Conservation (phyloP, 2,888 invertebrate genomes). For the Hypsopygia costalis region DNA sequence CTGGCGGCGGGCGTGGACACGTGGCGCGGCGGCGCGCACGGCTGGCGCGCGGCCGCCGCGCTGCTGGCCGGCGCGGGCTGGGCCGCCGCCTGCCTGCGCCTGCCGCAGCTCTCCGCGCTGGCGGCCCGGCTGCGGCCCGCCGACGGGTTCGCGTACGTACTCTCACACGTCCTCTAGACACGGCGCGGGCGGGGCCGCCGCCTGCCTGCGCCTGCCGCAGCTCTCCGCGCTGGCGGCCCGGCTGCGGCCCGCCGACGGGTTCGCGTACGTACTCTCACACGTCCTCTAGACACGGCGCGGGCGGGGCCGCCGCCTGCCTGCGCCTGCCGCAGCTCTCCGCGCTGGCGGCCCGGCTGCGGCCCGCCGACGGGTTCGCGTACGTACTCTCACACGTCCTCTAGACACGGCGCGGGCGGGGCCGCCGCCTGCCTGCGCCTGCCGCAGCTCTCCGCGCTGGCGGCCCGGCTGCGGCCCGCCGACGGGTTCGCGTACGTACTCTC, state of each 20-base stretch:
- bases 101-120: slow-evolving; percentile 29
- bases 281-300: slow-evolving; percentile 24
- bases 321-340: slow-evolving; percentile 38
- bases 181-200: slow-evolving; percentile 44
- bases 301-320: slow-evolving; percentile 64
- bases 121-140: slow-evolving; percentile 37
- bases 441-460: slow-evolving; percentile 33
- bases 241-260: slow-evolving; percentile 43
- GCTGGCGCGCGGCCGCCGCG: slow-evolving; percentile 31
- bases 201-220: slow-evolving; percentile 62
- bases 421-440: slow-evolving; percentile 64
- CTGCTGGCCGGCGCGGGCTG: slow-evolving; percentile 45
- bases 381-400: slow-evolving; percentile 17
- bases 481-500: slow-evolving; percentile 50
- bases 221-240: slow-evolving; percentile 35
- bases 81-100: slow-evolving; percentile 66
- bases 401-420: slow-evolving; percentile 41
- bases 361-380: slow-evolving; percentile 54
- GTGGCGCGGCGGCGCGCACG: slow-evolving; percentile 34
- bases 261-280: slow-evolving; percentile 41
- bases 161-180: no score
- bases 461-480: slow-evolving; percentile 37
- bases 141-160: slow-evolving; percentile 55
- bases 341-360: slow-evolving; percentile 37
- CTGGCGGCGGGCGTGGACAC: slow-evolving; percentile 91